Conservation (phyloP, 2,113 vertebrate species). For the Pituophis catenifer region DNA sequence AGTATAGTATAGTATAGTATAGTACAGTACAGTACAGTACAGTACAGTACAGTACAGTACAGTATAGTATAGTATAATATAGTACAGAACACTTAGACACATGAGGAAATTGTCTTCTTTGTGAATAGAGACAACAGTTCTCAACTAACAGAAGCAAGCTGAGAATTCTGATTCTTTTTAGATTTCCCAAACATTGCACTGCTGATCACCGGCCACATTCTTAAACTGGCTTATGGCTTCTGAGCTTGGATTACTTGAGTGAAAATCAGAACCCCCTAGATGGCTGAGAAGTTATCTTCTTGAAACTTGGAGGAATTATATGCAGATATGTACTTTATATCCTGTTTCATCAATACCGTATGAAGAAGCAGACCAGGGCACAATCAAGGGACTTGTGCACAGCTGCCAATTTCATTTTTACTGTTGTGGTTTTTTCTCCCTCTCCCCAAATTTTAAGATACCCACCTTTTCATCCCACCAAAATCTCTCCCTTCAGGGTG, state of each 20-base stretch:
- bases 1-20: too few species aligned
- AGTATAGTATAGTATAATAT: fast-evolving
- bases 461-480: background rate
- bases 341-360: background rate
- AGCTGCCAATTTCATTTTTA: background rate
- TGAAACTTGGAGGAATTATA: background rate
- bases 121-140: background rate
- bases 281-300: background rate
- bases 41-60: fast-evolving
- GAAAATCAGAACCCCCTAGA: background rate
- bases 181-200: background rate
- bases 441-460: background rate
- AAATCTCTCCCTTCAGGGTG: background rate
- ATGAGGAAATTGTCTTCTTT: background rate
- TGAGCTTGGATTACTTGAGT: background rate
- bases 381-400: background rate
- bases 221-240: background rate
- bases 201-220: background rate
- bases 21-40: too few species aligned
- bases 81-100: background rate
- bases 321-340: background rate
- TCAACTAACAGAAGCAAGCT: background rate
- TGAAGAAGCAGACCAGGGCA: background rate
- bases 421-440: background rate
- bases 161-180: background rate